Evolutionary conservation across 2,113 vertebrate genomes (phyloP).

Genomic region (Cygnus atratus): DNA sequence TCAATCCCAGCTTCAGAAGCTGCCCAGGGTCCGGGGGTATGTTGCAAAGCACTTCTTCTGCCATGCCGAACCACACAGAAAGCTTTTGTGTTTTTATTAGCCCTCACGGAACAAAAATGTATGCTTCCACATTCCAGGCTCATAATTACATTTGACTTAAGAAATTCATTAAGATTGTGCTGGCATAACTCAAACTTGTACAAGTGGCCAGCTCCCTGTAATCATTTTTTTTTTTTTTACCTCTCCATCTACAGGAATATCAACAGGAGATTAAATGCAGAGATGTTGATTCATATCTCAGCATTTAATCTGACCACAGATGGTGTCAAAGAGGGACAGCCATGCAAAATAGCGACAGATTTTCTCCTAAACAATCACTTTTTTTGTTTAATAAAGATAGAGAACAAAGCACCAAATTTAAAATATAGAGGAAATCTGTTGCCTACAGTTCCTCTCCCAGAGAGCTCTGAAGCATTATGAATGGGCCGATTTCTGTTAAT

Average conservation of each 20-base stretch:
- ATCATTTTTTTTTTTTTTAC: background rate
- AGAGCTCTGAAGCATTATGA: background rate
- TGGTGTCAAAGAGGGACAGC: conserved; percentile 24
- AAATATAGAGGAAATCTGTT: background rate
- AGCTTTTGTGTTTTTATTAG: background rate
- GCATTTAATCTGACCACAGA: conserved; percentile 45
- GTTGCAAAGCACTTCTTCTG: background rate
- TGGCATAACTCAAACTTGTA: background rate
- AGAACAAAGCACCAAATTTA: background rate
- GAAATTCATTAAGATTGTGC: background rate
- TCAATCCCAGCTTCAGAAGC: background rate
- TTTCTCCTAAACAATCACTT: background rate
- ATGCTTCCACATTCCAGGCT: background rate
- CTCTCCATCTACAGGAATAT: background rate
- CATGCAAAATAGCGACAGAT: background rate
- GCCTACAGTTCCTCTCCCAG: background rate
- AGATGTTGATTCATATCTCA: conserved; percentile 12
- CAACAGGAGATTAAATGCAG: conserved; percentile 12
- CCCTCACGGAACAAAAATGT: background rate
- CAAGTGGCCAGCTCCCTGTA: background rate
- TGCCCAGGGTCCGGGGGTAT: background rate
- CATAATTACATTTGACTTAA: background rate
- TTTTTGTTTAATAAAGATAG: conserved; percentile 8
- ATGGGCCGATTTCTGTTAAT: background rate
- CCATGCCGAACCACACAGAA: background rate